Base-by-base conservation (phyloP, 2,113 vertebrate species). In the Clupea harengus region DNA sequence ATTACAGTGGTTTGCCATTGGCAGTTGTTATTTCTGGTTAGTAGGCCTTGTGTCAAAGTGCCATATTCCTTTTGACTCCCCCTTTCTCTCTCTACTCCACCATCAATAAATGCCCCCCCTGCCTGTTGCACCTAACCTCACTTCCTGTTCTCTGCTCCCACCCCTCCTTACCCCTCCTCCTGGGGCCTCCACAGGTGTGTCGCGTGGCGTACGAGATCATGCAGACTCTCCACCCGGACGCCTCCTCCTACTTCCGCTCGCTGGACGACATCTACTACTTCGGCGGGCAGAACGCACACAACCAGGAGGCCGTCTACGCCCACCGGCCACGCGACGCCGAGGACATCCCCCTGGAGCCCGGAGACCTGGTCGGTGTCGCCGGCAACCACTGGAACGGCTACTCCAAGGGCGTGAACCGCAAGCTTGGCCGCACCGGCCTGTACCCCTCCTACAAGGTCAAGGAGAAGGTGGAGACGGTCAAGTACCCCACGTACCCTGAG, bases 241-340 rank as follows among this genome's bases (percentile, higher is more conserved):
- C 98, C 87, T 99, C 98, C 25, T 96, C 97, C 0, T 97, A 95
- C 93, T 99, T 99, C 93, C 97, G 97, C 91, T 99, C 98, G 88
- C 94, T 99, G 93, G 98, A 99, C 87, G 98, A 99, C 90, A 99
- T 99, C 93, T 99, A 99, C 95, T 99, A 99, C 94, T 99, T 99
- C 88, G 98, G 98, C 46, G 98, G 98, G 84, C 98, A 99, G 85
- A 99, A 99, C 85, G 98, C 98, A 85, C 98, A 99, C 95, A 99
- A 99, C 91, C 98, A 99, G 94, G 95, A 99, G 89, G 98, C 98
- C 85, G 92, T 99, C 94, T 98, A 97, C 94, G 93, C 97, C 25
- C 98, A 99, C 92, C 95, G 96, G 87, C 96, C 97, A 13, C 96
- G 96, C 91, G 97, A 95, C 91, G 92, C 94, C 44, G 98, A 99